Evolutionary conservation across 2,888 invertebrate genomes (phyloP).

Genomic region (Caenorhabditis uteleia): DNA sequence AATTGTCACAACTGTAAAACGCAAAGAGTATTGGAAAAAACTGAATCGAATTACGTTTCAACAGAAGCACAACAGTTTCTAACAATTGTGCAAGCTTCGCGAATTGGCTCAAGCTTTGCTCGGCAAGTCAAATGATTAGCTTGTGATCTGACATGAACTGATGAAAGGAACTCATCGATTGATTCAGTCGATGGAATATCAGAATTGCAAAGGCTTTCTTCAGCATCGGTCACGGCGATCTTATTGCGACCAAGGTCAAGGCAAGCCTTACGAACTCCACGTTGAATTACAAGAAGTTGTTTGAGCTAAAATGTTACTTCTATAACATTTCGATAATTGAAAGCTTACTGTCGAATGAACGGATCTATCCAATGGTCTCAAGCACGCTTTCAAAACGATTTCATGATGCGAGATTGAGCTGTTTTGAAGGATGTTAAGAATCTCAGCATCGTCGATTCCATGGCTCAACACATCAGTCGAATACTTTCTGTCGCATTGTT

Average conservation of each 20-base stretch:
- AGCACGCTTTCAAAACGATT: conserved; percentile 47
- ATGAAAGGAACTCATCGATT: conserved; percentile 43
- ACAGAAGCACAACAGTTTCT: conserved; percentile 45
- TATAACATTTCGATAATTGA: too few species aligned
- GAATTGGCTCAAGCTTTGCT: conserved; percentile 45
- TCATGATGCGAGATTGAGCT: conserved; percentile 46
- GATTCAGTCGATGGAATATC: conserved; percentile 39
- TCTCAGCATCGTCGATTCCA: conserved; percentile 51
- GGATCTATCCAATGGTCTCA: conserved; percentile 44
- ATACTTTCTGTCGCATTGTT: conserved; percentile 46
- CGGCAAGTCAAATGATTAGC: conserved; percentile 43
- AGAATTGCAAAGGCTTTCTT: conserved; percentile 21
- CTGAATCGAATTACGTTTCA: conserved; percentile 24
- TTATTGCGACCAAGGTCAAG: conserved; percentile 49
- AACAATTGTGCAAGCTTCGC: conserved; percentile 39
- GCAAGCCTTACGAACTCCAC: conserved; percentile 49
- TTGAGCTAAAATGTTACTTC: conserved; percentile 33
- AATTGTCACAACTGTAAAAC: conserved; percentile 46
- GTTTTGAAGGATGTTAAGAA: conserved; percentile 40
- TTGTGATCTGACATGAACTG: conserved; percentile 40
- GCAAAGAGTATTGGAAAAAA: background rate
- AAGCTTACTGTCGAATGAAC: conserved; percentile 39
- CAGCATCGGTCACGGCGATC: conserved; percentile 40
- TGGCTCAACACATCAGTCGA: conserved; percentile 44
- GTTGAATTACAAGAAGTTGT: conserved; percentile 47